phyloP scores from a whole-genome alignment of 2,888 invertebrate genomes.

The Thymelicus sylvestris region DNA sequence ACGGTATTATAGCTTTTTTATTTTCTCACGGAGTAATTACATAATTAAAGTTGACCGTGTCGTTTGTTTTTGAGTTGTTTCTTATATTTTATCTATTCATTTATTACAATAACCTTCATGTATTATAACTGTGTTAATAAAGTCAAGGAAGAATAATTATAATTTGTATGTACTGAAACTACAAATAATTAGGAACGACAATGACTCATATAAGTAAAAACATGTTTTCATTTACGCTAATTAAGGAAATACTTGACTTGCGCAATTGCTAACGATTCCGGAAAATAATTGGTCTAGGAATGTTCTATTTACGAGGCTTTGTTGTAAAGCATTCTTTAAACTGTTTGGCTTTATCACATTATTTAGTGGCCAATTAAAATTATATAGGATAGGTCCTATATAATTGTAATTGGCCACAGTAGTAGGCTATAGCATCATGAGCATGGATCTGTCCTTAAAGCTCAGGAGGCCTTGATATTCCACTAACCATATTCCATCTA shows the following conservation, averaged over 20 bases:
- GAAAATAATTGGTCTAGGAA: conserved; percentile 27
- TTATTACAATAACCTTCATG: conserved; percentile 2
- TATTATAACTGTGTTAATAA: conserved; percentile 2
- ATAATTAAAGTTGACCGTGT: not conserved
- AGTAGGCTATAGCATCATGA: too few species aligned
- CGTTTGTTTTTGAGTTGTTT: not conserved
- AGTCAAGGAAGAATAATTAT: conserved; percentile 5
- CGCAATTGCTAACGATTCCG: conserved; percentile 3
- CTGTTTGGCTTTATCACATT: not conserved
- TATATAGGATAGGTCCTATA: too few species aligned
- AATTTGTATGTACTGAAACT: conserved; percentile 18
- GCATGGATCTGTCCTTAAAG: too few species aligned
- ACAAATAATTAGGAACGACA: not conserved
- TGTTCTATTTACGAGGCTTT: conserved; percentile 6
- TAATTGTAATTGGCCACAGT: too few species aligned
- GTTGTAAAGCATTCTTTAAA: too few species aligned
- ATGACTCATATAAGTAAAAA: conserved; percentile 29
- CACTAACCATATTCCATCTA: too few species aligned
- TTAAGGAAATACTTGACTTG: conserved; percentile 34
- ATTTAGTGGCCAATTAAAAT: not conserved
- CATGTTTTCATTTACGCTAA: conserved; percentile 24
- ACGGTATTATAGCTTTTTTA: too few species aligned
- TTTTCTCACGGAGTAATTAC: not conserved
- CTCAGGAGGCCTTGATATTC: too few species aligned
- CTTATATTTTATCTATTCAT: not conserved